Conservation (phyloP, 2,113 vertebrate species). For the Nestor notabilis region DNA sequence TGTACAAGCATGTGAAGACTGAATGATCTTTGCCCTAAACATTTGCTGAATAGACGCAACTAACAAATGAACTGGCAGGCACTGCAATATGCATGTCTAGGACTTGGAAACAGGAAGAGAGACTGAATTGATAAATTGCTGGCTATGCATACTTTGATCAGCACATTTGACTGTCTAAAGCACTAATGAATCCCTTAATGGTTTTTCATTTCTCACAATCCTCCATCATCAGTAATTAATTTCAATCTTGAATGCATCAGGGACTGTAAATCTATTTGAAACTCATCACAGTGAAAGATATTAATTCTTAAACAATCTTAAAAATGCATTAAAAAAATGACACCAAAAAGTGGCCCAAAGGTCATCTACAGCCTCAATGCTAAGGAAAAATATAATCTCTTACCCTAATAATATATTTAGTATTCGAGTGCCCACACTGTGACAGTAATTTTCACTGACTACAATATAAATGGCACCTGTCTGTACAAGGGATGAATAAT, state of each 20-base stretch:
- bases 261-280: slow-evolving; percentile 22
- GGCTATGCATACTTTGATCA: background rate
- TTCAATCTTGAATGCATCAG: slow-evolving; percentile 12
- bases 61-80: background rate
- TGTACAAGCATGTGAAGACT: background rate
- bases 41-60: background rate
- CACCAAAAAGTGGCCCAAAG: background rate
- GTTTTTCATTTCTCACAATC: background rate
- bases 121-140: background rate
- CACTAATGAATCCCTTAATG: slow-evolving; percentile 29
- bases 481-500: slow-evolving; percentile 13
- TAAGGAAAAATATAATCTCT: background rate
- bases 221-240: slow-evolving; percentile 7
- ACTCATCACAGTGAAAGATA: background rate
- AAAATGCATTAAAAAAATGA: slow-evolving; percentile 20
- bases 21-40: background rate
- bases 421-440: background rate
- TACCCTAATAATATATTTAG: background rate
- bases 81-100: background rate
- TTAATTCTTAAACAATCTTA: background rate
- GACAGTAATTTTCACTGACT: background rate
- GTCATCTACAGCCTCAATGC: background rate
- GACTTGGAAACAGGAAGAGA: background rate
- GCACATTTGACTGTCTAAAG: background rate
- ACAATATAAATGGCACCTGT: background rate